Conservation (phyloP, 1,140 invertebrate genomes). For the Dreissena polymorpha region DNA sequence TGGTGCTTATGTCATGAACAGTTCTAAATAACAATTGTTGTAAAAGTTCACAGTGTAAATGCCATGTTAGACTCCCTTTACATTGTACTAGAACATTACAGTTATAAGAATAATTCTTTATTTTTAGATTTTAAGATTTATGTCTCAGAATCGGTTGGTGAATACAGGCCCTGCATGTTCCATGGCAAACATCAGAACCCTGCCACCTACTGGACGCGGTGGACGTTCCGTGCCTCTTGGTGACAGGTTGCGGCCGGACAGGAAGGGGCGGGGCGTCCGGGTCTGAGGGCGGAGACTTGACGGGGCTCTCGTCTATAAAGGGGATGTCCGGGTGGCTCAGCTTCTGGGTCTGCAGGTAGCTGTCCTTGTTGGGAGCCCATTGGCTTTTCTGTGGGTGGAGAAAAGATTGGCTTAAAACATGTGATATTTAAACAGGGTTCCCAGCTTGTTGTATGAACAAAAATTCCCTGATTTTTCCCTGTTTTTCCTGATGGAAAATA, state of each 20-base stretch:
- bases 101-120: too few relatives aligned
- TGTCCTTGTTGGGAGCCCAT: slow-evolving; percentile 28
- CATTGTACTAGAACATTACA: background rate
- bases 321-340: slow-evolving; percentile 32
- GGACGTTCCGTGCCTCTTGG: background rate
- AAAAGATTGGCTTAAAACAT: background rate
- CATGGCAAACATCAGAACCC: background rate
- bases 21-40: background rate
- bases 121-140: too few relatives aligned
- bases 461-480: too few relatives aligned
- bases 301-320: slow-evolving; percentile 34
- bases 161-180: background rate
- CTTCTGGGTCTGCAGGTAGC: slow-evolving; percentile 48
- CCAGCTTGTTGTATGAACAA: too few relatives aligned
- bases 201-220: slow-evolving; percentile 10
- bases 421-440: too few relatives aligned
- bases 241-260: slow-evolving; percentile 11
- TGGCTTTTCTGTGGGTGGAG: slow-evolving; percentile 9
- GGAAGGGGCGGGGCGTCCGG: slow-evolving; percentile 28
- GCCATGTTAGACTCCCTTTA: too few relatives aligned
- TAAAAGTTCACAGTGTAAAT: too few relatives aligned
- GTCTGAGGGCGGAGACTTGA: slow-evolving; percentile 11
- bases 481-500: too few relatives aligned
- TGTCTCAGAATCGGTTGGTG: too few relatives aligned
- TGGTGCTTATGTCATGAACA: background rate